Conservation (phyloP, 2,797 vertebrate species). For the Capromys pilorides region DNA sequence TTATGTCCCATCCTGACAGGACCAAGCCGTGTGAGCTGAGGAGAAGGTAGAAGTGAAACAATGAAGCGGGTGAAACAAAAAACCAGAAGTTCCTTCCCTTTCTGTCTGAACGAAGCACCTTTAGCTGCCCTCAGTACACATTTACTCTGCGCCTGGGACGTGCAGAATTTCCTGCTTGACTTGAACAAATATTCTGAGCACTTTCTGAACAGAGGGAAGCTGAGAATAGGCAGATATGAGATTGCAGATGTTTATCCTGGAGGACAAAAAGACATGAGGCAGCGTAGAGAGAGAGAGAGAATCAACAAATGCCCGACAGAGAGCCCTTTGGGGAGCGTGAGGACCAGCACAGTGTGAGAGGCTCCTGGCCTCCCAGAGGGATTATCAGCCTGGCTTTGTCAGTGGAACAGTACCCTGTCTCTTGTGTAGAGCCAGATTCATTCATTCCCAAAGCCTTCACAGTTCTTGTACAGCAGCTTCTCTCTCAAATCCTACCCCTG, state of each 20-base stretch:
- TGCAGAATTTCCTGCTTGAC: conserved; percentile 26
- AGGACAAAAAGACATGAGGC: not conserved
- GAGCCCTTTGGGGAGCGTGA: not conserved
- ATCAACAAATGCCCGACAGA: not conserved
- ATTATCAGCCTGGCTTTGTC: not conserved
- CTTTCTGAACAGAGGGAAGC: not conserved
- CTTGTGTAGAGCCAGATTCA: not conserved
- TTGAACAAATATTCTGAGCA: not conserved
- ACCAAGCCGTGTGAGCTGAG: not conserved
- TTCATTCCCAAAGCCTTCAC: not conserved
- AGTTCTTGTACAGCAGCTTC: not conserved
- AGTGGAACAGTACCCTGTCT: not conserved
- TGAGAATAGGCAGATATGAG: not conserved
- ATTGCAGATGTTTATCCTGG: conserved; percentile 26
- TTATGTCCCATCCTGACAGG: conserved; percentile 39
- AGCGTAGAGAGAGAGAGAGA: not conserved
- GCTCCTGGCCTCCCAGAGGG: not conserved
- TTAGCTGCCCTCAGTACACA: not conserved
- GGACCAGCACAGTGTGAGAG: not conserved
- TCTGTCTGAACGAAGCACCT: conserved; percentile 22
- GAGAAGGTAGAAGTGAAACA: conserved; percentile 46
- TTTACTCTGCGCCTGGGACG: not conserved
- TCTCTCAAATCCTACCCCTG: not conserved
- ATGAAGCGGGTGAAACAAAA: not conserved
- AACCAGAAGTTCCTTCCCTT: conserved; percentile 16